Base-by-base conservation (phyloP, 1,140 invertebrate species). In the Bombus waltoni region DNA sequence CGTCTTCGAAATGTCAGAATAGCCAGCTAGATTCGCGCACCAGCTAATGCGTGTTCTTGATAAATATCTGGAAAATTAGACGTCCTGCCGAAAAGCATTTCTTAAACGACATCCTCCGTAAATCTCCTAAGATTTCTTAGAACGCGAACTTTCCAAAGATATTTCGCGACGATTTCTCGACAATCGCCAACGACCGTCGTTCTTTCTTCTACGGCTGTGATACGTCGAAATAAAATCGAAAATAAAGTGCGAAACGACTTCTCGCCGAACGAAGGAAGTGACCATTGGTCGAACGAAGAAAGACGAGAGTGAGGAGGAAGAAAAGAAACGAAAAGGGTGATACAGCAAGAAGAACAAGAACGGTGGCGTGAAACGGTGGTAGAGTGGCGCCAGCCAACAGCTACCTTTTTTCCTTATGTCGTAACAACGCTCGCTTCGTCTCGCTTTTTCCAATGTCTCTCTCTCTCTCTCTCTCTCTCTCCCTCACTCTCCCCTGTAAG, bases 381-480 rank as follows among this genome's bases (percentile, higher is more conserved):
- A 35, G 74, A 76, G 74, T 76, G 74, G 74, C 74, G 47, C 53
- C 74, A 76, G 53, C 74, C 74, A 75, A 10, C 53, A 59, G 22
- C n/a, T 59, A 76, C 32, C 74, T 76, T 38, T 35, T 76, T 59
- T 15, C 47, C 32, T 76, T 59, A 28, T 76, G 44, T 47, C 47
- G 47, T 57, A 75, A 75, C 53, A 38, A 76, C 74, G 53, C 42
- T 75, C 47, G n/a, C 28, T 44, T 25, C 35, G 6, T 72, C 71
- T n/a, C 6, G 71, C 53, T 18, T 59, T 32, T 28, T 57, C 2
- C 74, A 38, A 22, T 8, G 18, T 2, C 1, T 22, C 47, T 32
- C 32, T 32, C 32, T 32, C 32, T 32, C 32, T 2, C 1, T 22
- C 47, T 53, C 47, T 53, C 47, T 53, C 47, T 22, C 32, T 32